Conservation (phyloP, 2,888 invertebrate species). For the Pristionchus fissidentatus region DNA sequence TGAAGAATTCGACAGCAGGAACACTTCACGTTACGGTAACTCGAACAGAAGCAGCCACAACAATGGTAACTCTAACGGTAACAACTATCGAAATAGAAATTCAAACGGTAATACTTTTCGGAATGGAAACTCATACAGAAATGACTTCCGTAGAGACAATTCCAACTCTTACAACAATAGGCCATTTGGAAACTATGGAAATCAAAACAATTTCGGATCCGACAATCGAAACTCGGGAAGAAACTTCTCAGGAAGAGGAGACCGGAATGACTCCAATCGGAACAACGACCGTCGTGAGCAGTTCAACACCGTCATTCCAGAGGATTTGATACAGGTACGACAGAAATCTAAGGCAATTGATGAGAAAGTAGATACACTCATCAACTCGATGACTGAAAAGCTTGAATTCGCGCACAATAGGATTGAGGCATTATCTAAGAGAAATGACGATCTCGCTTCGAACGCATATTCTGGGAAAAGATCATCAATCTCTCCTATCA, state of each 20-base stretch:
- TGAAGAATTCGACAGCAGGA: too few species aligned
- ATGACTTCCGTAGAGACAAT: neutral
- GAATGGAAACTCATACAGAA: neutral
- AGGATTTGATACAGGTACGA: neutral
- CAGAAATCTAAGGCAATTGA: neutral
- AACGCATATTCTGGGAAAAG: neutral
- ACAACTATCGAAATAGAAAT: neutral
- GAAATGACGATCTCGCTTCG: neutral
- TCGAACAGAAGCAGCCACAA: too few species aligned
- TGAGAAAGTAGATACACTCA: slow-evolving; percentile 6
- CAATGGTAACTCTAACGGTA: too few species aligned
- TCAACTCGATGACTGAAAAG: neutral
- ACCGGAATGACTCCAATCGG: neutral
- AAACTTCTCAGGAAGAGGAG: neutral
- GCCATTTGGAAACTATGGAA: neutral
- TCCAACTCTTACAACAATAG: neutral
- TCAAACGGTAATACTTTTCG: too few species aligned
- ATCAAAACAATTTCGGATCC: neutral
- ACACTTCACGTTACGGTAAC: too few species aligned
- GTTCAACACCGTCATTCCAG: neutral
- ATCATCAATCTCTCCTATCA: neutral
- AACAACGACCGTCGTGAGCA: neutral
- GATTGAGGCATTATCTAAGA: neutral
- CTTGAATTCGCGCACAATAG: neutral
- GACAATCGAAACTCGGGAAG: neutral